These are phyloP conservation scores for Neocloeon triangulifer DNA, from an alignment of 1,140 invertebrate species.

Conservation along the genomic window DNA sequence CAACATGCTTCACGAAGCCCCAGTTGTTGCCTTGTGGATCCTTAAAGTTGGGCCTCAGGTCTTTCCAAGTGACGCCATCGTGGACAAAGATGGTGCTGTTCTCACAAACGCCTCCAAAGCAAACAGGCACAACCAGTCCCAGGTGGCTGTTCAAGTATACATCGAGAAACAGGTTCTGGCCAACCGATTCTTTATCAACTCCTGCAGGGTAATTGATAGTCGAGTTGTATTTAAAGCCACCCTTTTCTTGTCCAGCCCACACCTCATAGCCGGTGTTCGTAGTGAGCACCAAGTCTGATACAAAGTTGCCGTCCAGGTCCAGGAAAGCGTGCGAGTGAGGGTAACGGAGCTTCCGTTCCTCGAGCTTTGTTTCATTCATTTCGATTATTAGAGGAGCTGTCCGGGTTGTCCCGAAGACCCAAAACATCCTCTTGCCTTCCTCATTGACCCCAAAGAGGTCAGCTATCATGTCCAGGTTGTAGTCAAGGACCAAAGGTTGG, in stretches of 20 bases:
- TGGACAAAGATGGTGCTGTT: constrained; percentile 46
- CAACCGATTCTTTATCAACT: constrained; percentile 25
- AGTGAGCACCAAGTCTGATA: constrained; percentile 67
- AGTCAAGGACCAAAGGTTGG: constrained; percentile 72
- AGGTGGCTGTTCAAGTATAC: constrained; percentile 59
- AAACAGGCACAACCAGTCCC: constrained; percentile 64
- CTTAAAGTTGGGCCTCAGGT: constrained; percentile 43
- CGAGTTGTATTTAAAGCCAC: constrained; percentile 24
- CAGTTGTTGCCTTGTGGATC: constrained; percentile 38
- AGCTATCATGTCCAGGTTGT: constrained; percentile 81
- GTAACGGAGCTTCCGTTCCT: constrained; percentile 23
- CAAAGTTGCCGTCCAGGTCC: constrained; percentile 64
- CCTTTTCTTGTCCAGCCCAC: constrained; percentile 32
- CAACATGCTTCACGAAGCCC: constrained; percentile 33
- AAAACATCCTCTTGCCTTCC: constrained; percentile 32
- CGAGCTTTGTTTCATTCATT: too few species aligned
- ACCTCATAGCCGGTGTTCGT: constrained; percentile 46
- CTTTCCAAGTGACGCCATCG: constrained; percentile 34
- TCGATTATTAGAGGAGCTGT: constrained; percentile 20
- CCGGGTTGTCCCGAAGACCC: constrained; percentile 43
- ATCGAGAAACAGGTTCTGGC: constrained; percentile 71
- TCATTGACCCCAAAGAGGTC: constrained; percentile 64
- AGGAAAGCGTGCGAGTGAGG: constrained; percentile 80
- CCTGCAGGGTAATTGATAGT: constrained; percentile 28
- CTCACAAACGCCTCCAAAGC: constrained; percentile 31